Base-by-base conservation (phyloP, 1,140 invertebrate species). In the Drosophila quadrilineata region DNA sequence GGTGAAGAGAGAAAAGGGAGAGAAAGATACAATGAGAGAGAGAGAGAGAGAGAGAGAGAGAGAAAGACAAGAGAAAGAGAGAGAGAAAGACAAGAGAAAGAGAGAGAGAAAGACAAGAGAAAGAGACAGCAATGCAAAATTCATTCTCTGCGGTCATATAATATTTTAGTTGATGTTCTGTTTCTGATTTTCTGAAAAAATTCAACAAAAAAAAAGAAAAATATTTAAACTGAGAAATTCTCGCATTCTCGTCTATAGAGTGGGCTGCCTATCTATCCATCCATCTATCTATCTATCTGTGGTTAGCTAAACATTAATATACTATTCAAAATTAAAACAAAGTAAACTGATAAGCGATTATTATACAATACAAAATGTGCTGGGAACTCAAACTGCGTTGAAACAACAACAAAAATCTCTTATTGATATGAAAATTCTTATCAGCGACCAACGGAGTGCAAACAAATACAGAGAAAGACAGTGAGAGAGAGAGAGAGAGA, bases 261-360 rank as follows among this genome's bases (percentile, higher is more conserved):
- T n/a, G n/a, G n/a, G n/a, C n/a, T n/a, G n/a, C n/a, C n/a, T n/a
- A n/a, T n/a, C n/a, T n/a, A n/a, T n/a, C n/a, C n/a, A n/a, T n/a
- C n/a, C n/a, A n/a, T n/a, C n/a, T n/a, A n/a, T n/a, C n/a, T n/a
- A n/a, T n/a, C n/a, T n/a, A n/a, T n/a, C n/a, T n/a, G n/a, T n/a
- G n/a, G n/a, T n/a, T n/a, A n/a, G n/a, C n/a, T n/a, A n/a, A n/a
- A n/a, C n/a, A n/a, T n/a, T n/a, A n/a, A n/a, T n/a, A n/a, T n/a
- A n/a, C n/a, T n/a, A n/a, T n/a, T n/a, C 3, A 43, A 14, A 43
- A 9, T 9, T 6, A 12, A n/a, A 14, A 5, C 14, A 6, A 22
- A 50, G 19, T 50, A 6, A 33, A 53, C 56, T 66, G 63, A 66
- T 66, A 66, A 66, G 54, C 63, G 46, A 59, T 66, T 66, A 59